Percentiles rank a stretch among this genome's conserved stretches.
Evolutionary conservation across 1,140 invertebrate species (phyloP).

Genomic region (Orchestia grillus): DNA sequence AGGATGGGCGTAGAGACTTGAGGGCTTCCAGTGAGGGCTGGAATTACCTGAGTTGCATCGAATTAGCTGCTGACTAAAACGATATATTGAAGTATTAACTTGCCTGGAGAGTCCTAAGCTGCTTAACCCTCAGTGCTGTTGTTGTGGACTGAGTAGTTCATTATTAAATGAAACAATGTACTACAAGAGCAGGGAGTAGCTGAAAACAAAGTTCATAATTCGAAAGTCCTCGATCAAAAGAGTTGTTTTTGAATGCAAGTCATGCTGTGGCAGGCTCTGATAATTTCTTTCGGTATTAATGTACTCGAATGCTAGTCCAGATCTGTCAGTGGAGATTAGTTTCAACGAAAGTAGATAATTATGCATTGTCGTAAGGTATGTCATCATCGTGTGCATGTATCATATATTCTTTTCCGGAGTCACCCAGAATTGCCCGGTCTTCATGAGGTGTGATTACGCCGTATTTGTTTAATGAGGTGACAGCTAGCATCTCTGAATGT

Average conservation of each 20-base stretch:
- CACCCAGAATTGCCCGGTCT: too few species aligned
- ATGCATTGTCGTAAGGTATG: not conserved
- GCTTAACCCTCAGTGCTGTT: not conserved
- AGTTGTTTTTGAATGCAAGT: not conserved
- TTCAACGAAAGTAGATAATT: not conserved
- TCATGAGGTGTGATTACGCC: not conserved
- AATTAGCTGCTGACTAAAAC: not conserved
- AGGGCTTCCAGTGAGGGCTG: not conserved
- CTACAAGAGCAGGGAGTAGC: not conserved
- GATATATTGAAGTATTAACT: not conserved
- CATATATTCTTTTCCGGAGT: too few species aligned
- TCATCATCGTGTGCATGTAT: not conserved
- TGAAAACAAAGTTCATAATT: not conserved
- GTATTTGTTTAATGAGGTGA: not conserved
- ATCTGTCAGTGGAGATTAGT: not conserved
- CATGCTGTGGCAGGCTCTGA: not conserved
- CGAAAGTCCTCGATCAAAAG: not conserved
- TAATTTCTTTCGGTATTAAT: not conserved
- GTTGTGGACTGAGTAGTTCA: not conserved
- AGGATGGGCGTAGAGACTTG: not conserved
- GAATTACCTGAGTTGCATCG: not conserved
- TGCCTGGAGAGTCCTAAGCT: not conserved
- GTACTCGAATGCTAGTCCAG: not conserved
- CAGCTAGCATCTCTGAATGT: not conserved
- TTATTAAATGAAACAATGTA: not conserved